Evolutionary conservation across 2,797 vertebrate species (phyloP), one percentile per base, ranked within the genome.

Genomic region (Gephyroberyx darwinii): DNA sequence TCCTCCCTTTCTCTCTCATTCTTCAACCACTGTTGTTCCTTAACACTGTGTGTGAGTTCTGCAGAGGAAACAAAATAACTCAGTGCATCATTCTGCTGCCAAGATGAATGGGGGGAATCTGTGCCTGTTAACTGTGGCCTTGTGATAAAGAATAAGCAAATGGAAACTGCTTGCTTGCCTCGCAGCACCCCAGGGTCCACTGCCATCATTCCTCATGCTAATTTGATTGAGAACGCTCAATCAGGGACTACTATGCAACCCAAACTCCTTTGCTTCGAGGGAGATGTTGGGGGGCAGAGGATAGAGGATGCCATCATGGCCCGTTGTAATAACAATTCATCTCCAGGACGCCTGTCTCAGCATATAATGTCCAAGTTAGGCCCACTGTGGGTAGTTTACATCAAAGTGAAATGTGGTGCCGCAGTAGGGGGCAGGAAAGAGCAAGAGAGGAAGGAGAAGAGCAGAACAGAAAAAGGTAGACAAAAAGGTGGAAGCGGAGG

Each of bases 81-180:
- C 58, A 66, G 70, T 82, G 78, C 83, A 86, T 90, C 88, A 91
- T 88, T 88, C 84, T 82, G 74, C 72, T 77, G 55, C 72, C 69
- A 76, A 90, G 91, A 92, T 90, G 82, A 93, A 93, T 92, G 85
- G 76, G 63, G 71, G 67, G 78, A 82, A 79, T 77, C 60, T 54
- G 37, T 35, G 79, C 63, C 80, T 83, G 85, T 88, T 90, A 85
- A 89, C 81, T 90, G 86, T 69, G 81, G 80, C 85, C 88, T 89
- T 79, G 77, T 89, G 89, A 93, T 92, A 91, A 93, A 90, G 82
- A 92, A 88, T 90, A 90, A 90, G 90, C 84, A 91, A 92, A 92
- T 90, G 81, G 92, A 93, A 93, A 89, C 79, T 64, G 82, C 74
- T 80, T 78, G 69, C 77, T 84, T 66, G 80, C 78, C 78, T 80